Base-by-base conservation (phyloP, 2,113 vertebrate genomes). In the Dascyllus trimaculatus region DNA sequence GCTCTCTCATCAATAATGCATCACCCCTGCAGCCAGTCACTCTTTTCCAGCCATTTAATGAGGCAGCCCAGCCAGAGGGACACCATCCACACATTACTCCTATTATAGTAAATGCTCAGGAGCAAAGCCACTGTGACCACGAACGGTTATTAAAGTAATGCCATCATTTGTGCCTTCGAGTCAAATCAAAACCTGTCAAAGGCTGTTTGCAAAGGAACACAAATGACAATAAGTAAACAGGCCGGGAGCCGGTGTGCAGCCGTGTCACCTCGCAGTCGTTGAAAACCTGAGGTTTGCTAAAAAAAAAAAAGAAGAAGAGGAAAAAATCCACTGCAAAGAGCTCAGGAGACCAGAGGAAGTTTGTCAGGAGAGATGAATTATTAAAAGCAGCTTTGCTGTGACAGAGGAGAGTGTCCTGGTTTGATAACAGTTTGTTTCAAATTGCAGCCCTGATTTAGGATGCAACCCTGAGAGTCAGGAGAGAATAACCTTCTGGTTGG, bases 1-100 rank as follows among this genome's bases (percentile, higher is more conserved):
- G 54, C 81, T 64, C 75, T 56, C 90, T 93, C 92, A 93, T 94
- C 90, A 94, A 94, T 94, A 94, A 94, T 94, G 88, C 90, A 94
- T 89, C 68, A 63, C 65, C 90, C 92, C 89, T 89, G 88, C 91
- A 94, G 88, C 92, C 90, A 91, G 90, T 93, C 90, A 92, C 89
- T 93, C 92, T 89, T 90, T 87, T 85, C 71, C 83, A 85, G 90
- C 85, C 90, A 87, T 85, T 90, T 94, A 94, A 94, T 93, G 93
- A 94, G 92, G 90, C 91, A 82, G 82, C 71, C 18, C 75, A 69
- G 85, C 86, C 81, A 81, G 86, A 80, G 85, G 85, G 84, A 87
- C 88, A 86, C 68, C 64, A 75, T 82, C 64, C 79, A 80, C 81
- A 83, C 90, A 84, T 92, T 87, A 88, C 67, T 89, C 82, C 78